Evolutionary conservation across 1,140 invertebrate species (phyloP).

Genomic region (Paracyclopina nana): DNA sequence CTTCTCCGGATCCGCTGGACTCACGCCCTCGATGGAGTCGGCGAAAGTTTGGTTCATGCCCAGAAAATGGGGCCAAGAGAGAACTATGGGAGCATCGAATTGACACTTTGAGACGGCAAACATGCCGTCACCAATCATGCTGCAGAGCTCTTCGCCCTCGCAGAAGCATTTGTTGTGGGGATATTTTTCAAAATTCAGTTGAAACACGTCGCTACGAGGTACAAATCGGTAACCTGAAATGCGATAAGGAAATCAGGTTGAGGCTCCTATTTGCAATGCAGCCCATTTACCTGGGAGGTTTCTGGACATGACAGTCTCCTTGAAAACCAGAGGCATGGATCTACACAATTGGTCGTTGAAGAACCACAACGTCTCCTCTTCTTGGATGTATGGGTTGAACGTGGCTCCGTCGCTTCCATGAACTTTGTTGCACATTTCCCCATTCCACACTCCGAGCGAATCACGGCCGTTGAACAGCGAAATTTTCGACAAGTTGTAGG

Average conservation of each 20-base stretch:
- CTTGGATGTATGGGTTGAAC: conserved; percentile 11
- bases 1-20: not conserved
- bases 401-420: conserved; percentile 11
- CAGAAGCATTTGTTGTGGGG: conserved; percentile 3
- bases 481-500: conserved; percentile 9
- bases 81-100: conserved; percentile 10
- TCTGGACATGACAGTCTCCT: not conserved
- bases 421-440: not conserved
- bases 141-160: not conserved
- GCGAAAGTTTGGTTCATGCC: not conserved
- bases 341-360: conserved; percentile 13
- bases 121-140: conserved; percentile 7
- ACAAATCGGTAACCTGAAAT: not conserved
- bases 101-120: conserved; percentile 10
- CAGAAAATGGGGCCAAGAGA: not conserved
- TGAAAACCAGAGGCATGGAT: conserved; percentile 4
- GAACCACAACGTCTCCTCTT: conserved; percentile 11
- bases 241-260: too few species aligned
- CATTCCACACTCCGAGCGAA: not conserved
- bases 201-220: not conserved
- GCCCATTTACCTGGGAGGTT: too few species aligned
- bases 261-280: too few species aligned
- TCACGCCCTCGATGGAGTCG: not conserved
- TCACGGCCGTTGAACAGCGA: not conserved
- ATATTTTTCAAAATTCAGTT: not conserved